A percentile compares a stretch with the other conserved stretches of the same genome.
These are phyloP conservation scores for Crocuta crocuta DNA, from an alignment of 2,113 vertebrate species.

Conservation along the genomic window DNA sequence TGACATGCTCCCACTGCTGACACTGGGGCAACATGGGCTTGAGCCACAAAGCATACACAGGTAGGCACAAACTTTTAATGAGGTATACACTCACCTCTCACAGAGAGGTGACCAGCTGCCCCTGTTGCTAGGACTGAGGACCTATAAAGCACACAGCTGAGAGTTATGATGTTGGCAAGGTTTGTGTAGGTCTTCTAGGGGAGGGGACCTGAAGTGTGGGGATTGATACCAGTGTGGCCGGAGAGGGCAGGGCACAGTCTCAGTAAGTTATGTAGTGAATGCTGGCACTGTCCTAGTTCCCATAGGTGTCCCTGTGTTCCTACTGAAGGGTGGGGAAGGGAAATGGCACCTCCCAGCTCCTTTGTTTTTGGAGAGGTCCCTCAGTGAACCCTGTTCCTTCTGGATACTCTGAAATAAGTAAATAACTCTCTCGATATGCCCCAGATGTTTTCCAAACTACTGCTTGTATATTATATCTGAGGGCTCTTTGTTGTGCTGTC, in stretches of 20 bases:
- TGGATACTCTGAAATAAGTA: background rate
- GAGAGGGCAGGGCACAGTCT: background rate
- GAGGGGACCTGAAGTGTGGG: background rate
- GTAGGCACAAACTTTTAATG: no score
- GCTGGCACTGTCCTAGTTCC: background rate
- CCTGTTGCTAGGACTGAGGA: background rate
- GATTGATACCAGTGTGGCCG: background rate
- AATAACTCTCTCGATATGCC: background rate
- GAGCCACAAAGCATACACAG: no score
- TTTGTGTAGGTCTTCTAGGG: background rate
- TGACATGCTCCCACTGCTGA: no score
- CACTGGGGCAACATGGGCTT: no score
- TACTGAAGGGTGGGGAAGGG: background rate
- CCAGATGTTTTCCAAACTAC: background rate
- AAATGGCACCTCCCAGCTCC: background rate
- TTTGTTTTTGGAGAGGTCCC: background rate
- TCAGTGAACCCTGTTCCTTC: background rate
- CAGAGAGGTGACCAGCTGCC: background rate
- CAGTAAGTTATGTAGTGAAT: background rate
- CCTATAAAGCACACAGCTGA: background rate
- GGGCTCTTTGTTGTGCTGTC: background rate
- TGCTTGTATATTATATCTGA: background rate
- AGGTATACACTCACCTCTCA: background rate
- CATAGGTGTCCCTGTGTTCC: background rate
- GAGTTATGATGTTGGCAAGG: background rate